phyloP scores from a whole-genome alignment of 2,797 vertebrate species.

The Neopelma chrysocephalum region DNA sequence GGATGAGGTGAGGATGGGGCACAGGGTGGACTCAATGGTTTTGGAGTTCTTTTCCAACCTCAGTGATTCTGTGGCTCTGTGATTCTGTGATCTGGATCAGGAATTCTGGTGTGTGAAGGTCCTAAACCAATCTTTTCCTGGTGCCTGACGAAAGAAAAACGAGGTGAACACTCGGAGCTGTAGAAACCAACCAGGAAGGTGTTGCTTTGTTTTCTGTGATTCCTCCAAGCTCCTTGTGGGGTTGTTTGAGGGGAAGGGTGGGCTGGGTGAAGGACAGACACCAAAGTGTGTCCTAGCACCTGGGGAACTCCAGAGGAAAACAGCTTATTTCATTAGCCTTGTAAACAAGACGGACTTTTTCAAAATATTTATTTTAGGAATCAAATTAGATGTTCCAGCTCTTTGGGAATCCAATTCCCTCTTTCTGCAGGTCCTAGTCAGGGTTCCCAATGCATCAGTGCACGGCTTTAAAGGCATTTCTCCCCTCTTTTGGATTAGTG shows the following conservation, averaged over 20 bases:
- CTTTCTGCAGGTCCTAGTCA: conserved; percentile 78
- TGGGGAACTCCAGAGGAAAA: neutral
- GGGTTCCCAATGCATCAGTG: conserved; percentile 84
- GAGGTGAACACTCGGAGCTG: accelerated
- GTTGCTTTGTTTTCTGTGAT: neutral
- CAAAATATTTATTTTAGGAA: conserved; percentile 76
- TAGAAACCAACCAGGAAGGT: neutral
- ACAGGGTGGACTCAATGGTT: accelerated
- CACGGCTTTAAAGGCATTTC: conserved; percentile 84
- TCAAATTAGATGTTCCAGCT: conserved; percentile 81
- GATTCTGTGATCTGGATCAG: neutral
- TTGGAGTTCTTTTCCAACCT: neutral
- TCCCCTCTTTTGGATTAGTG: conserved; percentile 85
- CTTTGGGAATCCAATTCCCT: conserved; percentile 79
- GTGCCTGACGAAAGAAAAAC: neutral
- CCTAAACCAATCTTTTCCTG: neutral
- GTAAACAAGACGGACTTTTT: conserved; percentile 72
- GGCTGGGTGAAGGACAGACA: neutral
- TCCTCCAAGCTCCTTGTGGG: neutral
- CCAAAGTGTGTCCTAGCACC: neutral
- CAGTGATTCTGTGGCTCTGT: accelerated
- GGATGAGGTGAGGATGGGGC: neutral
- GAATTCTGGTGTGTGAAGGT: accelerated
- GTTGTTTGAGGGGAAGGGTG: neutral
- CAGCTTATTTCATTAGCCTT: conserved; percentile 79